Evolutionary conservation across 2,888 invertebrate species (phyloP).

Genomic region (Caenorhabditis imperialis): DNA sequence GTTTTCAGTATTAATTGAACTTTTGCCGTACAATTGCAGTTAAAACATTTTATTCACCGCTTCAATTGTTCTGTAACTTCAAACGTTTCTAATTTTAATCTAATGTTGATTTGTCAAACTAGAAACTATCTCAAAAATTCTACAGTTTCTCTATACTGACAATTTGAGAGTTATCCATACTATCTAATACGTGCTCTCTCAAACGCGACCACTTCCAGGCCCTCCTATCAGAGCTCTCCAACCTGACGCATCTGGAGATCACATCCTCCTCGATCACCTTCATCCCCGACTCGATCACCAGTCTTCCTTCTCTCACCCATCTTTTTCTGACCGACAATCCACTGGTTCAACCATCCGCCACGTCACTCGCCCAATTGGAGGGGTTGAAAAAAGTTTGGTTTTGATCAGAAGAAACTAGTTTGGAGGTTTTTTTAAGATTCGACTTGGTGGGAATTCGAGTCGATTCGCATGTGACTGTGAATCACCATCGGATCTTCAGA

Average conservation of each 20-base stretch:
- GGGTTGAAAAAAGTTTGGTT: slow-evolving; percentile 29
- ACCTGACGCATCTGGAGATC: slow-evolving; percentile 50
- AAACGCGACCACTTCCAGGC: slow-evolving; percentile 39
- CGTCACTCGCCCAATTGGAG: slow-evolving; percentile 28
- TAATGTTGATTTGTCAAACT: too few relatives aligned
- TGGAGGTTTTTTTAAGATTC: slow-evolving; percentile 38
- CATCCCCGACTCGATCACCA: slow-evolving; percentile 28
- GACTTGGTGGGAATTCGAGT: slow-evolving; percentile 57
- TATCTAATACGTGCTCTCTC: too few relatives aligned
- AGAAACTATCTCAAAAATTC: too few relatives aligned
- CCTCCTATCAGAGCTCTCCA: slow-evolving; percentile 22
- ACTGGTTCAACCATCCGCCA: slow-evolving; percentile 21
- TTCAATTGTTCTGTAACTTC: too few relatives aligned
- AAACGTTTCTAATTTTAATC: too few relatives aligned
- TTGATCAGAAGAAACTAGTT: slow-evolving; percentile 11
- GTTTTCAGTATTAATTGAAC: too few relatives aligned
- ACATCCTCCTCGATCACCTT: slow-evolving; percentile 25
- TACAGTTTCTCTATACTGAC: too few relatives aligned
- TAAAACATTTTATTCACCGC: too few relatives aligned
- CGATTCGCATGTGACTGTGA: slow-evolving; percentile 62
- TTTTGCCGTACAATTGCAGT: too few relatives aligned
- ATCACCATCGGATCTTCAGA: slow-evolving; percentile 60
- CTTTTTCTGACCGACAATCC: slow-evolving; percentile 42
- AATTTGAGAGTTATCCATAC: too few relatives aligned
- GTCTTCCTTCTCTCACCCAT: slow-evolving; percentile 34